Percentiles rank a stretch among this genome's conserved stretches.
phyloP scores from a whole-genome alignment of 2,888 invertebrate genomes.

The Euphydryas editha region DNA sequence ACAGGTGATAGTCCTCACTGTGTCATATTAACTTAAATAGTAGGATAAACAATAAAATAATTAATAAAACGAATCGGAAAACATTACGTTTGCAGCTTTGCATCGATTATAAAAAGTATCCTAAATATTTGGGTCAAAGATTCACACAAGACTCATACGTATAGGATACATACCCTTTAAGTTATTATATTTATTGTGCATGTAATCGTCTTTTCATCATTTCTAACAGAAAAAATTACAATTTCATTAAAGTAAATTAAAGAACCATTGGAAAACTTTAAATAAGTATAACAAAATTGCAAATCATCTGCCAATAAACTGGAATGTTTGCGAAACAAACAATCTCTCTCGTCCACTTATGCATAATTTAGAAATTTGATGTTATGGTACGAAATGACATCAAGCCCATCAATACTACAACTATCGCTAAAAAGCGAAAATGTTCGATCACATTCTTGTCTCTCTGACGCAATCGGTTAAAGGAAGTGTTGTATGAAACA shows the following conservation, averaged over 20 bases:
- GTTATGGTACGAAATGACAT: constrained; percentile 19
- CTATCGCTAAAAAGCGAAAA: constrained; percentile 37
- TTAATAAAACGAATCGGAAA: too few relatives aligned
- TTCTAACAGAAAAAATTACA: too few relatives aligned
- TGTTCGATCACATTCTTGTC: constrained; percentile 39
- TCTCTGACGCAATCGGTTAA: constrained; percentile 38
- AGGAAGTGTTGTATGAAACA: constrained; percentile 6
- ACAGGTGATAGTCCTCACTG: not conserved
- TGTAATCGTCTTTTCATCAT: too few relatives aligned
- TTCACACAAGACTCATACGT: too few relatives aligned
- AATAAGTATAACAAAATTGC: constrained; percentile 5
- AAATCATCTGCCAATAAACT: constrained; percentile 21
- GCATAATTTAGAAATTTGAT: constrained; percentile 27
- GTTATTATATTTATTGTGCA: too few relatives aligned
- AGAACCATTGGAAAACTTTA: not conserved
- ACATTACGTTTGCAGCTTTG: too few relatives aligned
- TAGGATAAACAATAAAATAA: too few relatives aligned
- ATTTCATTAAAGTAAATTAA: too few relatives aligned
- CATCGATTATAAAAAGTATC: too few relatives aligned
- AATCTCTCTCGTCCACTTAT: constrained; percentile 25
- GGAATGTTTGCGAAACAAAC: constrained; percentile 17
- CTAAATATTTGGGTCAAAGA: too few relatives aligned
- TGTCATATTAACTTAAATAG: not conserved
- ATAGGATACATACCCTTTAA: too few relatives aligned
- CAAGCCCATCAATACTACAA: constrained; percentile 12